phyloP scores from a whole-genome alignment of 2,888 invertebrate species.

The Noctua pronuba region DNA sequence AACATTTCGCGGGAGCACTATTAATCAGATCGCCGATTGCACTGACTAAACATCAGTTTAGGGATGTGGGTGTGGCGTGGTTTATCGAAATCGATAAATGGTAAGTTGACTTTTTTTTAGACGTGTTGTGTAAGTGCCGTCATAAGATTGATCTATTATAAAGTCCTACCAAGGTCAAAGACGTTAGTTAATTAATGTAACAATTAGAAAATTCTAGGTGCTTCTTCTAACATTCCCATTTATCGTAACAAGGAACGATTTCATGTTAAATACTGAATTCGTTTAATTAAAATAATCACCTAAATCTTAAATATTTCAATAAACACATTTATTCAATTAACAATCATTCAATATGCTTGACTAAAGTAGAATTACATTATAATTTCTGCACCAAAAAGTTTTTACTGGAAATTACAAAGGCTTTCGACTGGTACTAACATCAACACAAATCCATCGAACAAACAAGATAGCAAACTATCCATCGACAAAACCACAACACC shows the following conservation, averaged over 20 bases:
- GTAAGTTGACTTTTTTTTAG: neutral
- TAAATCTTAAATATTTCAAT: neutral
- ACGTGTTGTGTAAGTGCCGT: neutral
- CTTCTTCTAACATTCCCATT: neutral
- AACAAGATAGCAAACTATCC: constrained; percentile 23
- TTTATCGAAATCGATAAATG: constrained; percentile 72
- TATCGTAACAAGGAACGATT: neutral
- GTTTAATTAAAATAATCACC: neutral
- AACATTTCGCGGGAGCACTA: constrained; percentile 89
- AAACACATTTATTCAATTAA: neutral
- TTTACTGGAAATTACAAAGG: neutral
- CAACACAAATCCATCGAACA: neutral
- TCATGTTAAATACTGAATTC: neutral
- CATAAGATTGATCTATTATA: neutral
- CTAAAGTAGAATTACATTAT: neutral
- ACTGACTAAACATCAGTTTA: constrained; percentile 86
- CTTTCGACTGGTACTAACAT: neutral
- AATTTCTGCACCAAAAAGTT: neutral
- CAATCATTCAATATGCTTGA: neutral
- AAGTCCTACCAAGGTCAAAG: neutral
- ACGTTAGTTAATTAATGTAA: neutral
- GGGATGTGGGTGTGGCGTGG: constrained; percentile 63
- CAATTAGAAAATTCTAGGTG: neutral
- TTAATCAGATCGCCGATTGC: constrained; percentile 91
- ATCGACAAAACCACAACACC: constrained; percentile 56